Percentiles rank a stretch among this genome's conserved stretches.
Conservation (phyloP, 2,888 invertebrate genomes). For the Herminia tarsipennalis region DNA sequence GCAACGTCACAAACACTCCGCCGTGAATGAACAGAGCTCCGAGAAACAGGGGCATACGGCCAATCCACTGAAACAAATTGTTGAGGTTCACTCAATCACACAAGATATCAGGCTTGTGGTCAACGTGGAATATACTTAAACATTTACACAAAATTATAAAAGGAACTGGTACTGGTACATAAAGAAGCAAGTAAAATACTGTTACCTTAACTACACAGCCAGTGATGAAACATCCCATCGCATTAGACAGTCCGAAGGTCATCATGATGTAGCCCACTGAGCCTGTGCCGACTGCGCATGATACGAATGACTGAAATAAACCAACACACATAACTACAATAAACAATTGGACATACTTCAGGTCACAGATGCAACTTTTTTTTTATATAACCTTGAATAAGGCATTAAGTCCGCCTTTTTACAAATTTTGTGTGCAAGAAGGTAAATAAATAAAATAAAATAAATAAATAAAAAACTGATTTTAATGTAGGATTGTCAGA, state of each 20-base stretch:
- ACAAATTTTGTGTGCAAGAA: no score
- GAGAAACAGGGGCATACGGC: conserved; percentile 87
- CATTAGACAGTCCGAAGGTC: conserved; percentile 87
- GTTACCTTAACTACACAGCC: conserved; percentile 73
- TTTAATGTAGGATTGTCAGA: no score
- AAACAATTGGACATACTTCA: no score
- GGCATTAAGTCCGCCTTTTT: no score
- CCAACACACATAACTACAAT: no score
- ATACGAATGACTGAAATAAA: conserved; percentile 80
- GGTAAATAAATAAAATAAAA: no score
- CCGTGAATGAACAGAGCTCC: conserved; percentile 84
- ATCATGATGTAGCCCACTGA: conserved; percentile 90
- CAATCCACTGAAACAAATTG: conserved; percentile 77
- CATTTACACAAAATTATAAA: background rate
- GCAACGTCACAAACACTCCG: conserved; percentile 79
- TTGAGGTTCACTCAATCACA: background rate
- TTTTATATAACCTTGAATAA: no score
- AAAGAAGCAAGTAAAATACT: background rate
- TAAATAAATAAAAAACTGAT: background rate
- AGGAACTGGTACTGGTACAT: no score
- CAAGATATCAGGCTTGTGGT: no score
- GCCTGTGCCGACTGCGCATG: conserved; percentile 86
- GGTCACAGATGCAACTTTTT: no score
- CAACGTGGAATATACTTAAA: background rate
- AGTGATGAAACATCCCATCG: conserved; percentile 83